A percentile compares a stretch with the other conserved stretches of the same genome.
Evolutionary conservation across 1,140 invertebrate species (phyloP).

Genomic region (Drosophila navojoa): DNA sequence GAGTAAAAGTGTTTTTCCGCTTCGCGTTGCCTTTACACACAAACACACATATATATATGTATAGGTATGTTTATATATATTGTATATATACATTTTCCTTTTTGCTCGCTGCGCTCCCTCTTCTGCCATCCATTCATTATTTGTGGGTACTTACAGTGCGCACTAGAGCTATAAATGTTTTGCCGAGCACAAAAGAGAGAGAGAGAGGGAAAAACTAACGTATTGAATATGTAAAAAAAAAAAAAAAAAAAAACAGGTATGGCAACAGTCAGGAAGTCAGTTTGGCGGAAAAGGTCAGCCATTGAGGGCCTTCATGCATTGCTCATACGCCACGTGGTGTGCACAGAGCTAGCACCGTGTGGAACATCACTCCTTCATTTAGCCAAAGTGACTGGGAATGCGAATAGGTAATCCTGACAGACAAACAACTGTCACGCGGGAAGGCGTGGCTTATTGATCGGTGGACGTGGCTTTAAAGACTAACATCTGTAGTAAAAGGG

Average conservation of each 20-base stretch:
- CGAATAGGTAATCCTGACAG: neutral
- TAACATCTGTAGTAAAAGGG: neutral
- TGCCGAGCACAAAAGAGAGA: conserved; percentile 8
- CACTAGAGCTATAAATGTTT: conserved; percentile 51
- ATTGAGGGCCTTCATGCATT: conserved; percentile 34
- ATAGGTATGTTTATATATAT: neutral
- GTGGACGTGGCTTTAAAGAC: neutral
- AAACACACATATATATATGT: neutral
- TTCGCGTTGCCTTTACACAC: conserved; percentile 13
- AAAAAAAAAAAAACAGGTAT: conserved; percentile 41
- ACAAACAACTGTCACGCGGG: conserved; percentile 11
- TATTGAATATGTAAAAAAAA: conserved; percentile 70
- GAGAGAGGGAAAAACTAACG: conserved; percentile 32
- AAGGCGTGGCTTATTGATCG: conserved; percentile 57
- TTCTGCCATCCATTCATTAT: conserved; percentile 56
- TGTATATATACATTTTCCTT: conserved; percentile 2
- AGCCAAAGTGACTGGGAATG: conserved; percentile 35
- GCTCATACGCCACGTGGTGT: conserved; percentile 34
- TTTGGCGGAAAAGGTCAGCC: conserved; percentile 14
- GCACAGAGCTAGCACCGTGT: conserved; percentile 38
- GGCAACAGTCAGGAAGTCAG: conserved; percentile 11
- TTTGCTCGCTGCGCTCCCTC: conserved; percentile 21
- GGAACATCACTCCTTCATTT: conserved; percentile 63
- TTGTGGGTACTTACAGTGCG: conserved; percentile 49
- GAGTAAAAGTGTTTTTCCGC: conserved; percentile 34